A percentile compares a stretch with the other conserved stretches of the same genome.
Evolutionary conservation across 2,797 vertebrate species (phyloP).

Genomic region (Perodicticus potto): DNA sequence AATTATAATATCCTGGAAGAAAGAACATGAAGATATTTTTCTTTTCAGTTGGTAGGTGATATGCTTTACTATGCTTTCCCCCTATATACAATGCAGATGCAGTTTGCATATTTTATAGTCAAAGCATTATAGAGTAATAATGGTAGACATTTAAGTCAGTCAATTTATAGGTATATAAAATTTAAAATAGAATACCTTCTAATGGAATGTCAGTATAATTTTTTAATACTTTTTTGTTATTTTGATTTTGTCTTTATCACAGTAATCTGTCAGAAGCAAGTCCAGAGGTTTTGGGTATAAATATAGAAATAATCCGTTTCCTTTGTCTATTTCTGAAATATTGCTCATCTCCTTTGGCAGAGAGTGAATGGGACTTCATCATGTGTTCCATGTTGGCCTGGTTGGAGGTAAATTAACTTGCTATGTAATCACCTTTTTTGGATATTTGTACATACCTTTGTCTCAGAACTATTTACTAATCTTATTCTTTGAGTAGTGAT

Average conservation of each 20-base stretch:
- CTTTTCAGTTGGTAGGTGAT: constrained; percentile 94
- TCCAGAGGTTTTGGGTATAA: constrained; percentile 91
- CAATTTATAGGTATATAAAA: background rate
- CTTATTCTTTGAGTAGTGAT: background rate
- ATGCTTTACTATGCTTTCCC: background rate
- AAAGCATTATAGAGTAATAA: background rate
- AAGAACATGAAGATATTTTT: constrained; percentile 93
- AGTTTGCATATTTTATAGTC: background rate
- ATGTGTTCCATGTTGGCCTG: constrained; percentile 97
- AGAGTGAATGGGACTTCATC: constrained; percentile 96
- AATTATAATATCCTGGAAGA: constrained; percentile 95
- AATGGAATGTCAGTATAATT: background rate
- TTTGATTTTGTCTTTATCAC: constrained; percentile 77
- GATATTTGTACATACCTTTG: background rate
- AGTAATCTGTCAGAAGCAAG: constrained; percentile 92
- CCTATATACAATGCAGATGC: background rate
- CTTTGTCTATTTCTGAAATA: constrained; percentile 92
- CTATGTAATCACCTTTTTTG: background rate
- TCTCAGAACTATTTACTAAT: background rate
- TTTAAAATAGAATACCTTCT: constrained; percentile 29
- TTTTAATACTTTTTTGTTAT: background rate
- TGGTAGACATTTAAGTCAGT: background rate
- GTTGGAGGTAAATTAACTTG: constrained; percentile 92
- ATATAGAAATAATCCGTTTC: constrained; percentile 95
- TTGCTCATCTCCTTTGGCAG: constrained; percentile 87